Base-by-base conservation (phyloP, 2,888 invertebrate species). In the Deilephila elpenor region DNA sequence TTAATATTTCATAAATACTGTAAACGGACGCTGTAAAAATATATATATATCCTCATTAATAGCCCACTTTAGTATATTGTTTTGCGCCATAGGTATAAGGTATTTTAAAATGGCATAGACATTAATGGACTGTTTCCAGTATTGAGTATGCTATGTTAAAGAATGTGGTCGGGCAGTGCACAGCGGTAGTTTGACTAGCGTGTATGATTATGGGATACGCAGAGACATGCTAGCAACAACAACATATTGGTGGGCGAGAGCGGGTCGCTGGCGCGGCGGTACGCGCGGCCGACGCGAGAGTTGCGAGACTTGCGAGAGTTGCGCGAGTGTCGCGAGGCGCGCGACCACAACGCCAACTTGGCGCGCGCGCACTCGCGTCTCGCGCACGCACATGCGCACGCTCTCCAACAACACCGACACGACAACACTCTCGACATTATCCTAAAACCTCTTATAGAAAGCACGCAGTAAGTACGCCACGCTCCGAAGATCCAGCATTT, bases 171-270 rank as follows among this genome's bases (percentile, higher is more conserved):
- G 67, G 62, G 60, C 71, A 86, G 86, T 89, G 83, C 87, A 89
- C 90, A 90, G 87, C 84, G 85, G 92, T 93, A 91, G 93, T 90
- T 92, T 92, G 89, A 91, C 82, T 84, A 83, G 91, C 85, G 86
- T 89, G 85, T 89, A 83, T 92, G 88, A 88, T 87, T 88, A 87
- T 94, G 94, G 93, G 91, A 86, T 88, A 90, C 90, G 89, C 95
- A 95, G 95, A 95, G 95, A 92, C 95, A 95, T 92, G 95, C 95
- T 93, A 95, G 95, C 94, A 95, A 95, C 95, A 95, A 95, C 95
- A 95, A 95, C 94, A 93, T 95, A 89, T 84, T 94, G 92, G 90
- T 91, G 83, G 93, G 91, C 86, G 93, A 93, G 88, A 91, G 91
- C 91, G 93, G 93, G 61, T 93, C 93, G 82, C 91, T 94, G 91